Conservation (phyloP, 2,113 vertebrate species). For the Lethenteron reissneri region DNA sequence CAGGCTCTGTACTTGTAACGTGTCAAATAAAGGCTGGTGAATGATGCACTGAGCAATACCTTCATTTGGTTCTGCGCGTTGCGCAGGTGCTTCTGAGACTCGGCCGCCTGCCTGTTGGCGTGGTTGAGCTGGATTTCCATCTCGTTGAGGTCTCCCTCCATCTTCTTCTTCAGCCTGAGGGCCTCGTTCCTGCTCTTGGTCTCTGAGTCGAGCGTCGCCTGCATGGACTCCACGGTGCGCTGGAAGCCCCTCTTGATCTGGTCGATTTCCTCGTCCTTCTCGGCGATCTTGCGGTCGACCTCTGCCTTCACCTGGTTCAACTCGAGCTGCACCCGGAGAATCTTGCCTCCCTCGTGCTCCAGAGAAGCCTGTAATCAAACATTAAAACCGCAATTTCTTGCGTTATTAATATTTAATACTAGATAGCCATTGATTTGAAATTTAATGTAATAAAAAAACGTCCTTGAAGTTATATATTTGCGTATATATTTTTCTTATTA, state of each 20-base stretch:
- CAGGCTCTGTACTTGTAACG: background rate
- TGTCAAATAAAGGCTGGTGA: background rate
- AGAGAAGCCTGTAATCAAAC: constrained; percentile 26
- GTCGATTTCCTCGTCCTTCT: constrained; percentile 43
- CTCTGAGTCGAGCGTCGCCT: constrained; percentile 54
- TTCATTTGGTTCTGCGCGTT: constrained; percentile 61
- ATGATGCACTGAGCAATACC: constrained; percentile 18
- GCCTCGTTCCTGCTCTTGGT: constrained; percentile 60
- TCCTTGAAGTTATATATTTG: no score
- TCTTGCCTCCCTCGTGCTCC: constrained; percentile 36
- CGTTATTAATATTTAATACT: no score
- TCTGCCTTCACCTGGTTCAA: constrained; percentile 39
- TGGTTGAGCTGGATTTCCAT: constrained; percentile 77
- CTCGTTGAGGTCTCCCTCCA: constrained; percentile 72
- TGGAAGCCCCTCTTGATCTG: constrained; percentile 43
- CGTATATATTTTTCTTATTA: no score
- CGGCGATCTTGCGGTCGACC: constrained; percentile 30
- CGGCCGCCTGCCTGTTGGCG: constrained; percentile 41
- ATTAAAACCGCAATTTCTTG: background rate
- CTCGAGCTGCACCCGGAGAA: constrained; percentile 36
- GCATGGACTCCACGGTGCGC: constrained; percentile 57
- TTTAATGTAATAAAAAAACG: background rate
- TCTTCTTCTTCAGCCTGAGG: constrained; percentile 62
- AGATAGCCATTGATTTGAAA: no score
- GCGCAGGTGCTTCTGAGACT: constrained; percentile 48